Base-by-base conservation (phyloP, 2,113 vertebrate species). In the Chlamydotis undulata region DNA sequence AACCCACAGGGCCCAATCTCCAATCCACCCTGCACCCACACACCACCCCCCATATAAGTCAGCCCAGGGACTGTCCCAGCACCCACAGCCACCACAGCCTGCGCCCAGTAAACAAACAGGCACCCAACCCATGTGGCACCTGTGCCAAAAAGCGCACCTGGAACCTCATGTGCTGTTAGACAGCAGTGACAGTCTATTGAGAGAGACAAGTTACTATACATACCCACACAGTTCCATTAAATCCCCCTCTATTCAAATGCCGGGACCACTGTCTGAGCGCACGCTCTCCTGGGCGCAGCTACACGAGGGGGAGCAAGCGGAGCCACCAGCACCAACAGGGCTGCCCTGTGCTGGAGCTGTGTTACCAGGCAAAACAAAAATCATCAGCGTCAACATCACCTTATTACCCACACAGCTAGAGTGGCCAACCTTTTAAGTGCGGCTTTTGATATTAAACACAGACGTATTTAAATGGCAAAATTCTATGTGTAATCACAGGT, bases 271-370 rank as follows among this genome's bases (percentile, higher is more conserved):
- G 47, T 3, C 59, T 7, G 77, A 87, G 67, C 73, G 70, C 9
- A 0, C 75, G 39, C 56, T 53, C 14, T 21, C 15, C 1, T 0
- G n/a, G 69, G 28, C 21, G 61, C 49, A 10, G 2, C 10, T 4
- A 28, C 21, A 16, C 6, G 70, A 10, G n/a, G 18, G 19, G 49
- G 31, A 55, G 47, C 1, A 19, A 76, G 45, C 0, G 2, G 47
- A 88, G 81, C 53, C 59, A 70, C 10, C 33, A 31, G 49, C 12
- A 39, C 25, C 64, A 47, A 18, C 2, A 37, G 60, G 56, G 45
- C 33, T 22, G 14, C 24, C 37, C 65, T 9, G 31, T 28, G 28
- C 60, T n/a, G 21, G 65, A 64, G 61, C 53, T 22, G 31, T 13
- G n/a, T 55, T 60, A 68, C 70, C 71, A 64, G 75, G 75, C 41